phyloP scores from a whole-genome alignment of 2,888 invertebrate genomes.

The Polydrusus cervinus region DNA sequence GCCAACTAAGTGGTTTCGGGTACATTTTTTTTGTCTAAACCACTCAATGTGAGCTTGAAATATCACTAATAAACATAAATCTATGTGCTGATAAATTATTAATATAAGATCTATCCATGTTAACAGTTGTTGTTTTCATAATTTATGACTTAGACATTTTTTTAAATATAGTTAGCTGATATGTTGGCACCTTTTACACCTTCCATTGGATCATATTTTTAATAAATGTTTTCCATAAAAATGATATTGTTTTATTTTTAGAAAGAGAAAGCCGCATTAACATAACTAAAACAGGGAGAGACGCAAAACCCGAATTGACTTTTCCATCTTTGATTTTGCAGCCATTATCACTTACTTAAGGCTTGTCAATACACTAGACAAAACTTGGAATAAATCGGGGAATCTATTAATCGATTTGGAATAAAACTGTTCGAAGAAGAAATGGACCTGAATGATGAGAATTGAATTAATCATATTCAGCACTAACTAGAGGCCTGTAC shows the following conservation, averaged over 20 bases:
- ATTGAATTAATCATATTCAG: too few relatives aligned
- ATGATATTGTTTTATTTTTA: not conserved
- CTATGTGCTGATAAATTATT: constrained; percentile 26
- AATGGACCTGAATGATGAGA: too few relatives aligned
- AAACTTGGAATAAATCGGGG: too few relatives aligned
- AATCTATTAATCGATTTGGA: too few relatives aligned
- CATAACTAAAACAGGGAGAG: too few relatives aligned
- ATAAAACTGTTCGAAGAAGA: too few relatives aligned
- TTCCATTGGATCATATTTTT: constrained; percentile 50
- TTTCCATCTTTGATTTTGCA: too few relatives aligned
- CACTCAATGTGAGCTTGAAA: constrained; percentile 22
- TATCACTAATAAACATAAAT: constrained; percentile 17
- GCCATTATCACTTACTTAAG: too few relatives aligned
- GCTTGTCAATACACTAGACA: too few relatives aligned
- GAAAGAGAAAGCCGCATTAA: too few relatives aligned
- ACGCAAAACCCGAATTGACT: too few relatives aligned
- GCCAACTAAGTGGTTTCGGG: not conserved
- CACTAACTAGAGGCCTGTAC: too few relatives aligned
- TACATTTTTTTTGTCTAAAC: constrained; percentile 9
- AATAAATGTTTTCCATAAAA: constrained; percentile 48
- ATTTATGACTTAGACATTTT: constrained; percentile 33
- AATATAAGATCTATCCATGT: constrained; percentile 45
- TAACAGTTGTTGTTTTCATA: constrained; percentile 46
- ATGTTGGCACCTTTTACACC: constrained; percentile 46
- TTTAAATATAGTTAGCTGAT: constrained; percentile 39